Conservation (phyloP, 2,888 invertebrate species). For the Leptinotarsa haldemani region DNA sequence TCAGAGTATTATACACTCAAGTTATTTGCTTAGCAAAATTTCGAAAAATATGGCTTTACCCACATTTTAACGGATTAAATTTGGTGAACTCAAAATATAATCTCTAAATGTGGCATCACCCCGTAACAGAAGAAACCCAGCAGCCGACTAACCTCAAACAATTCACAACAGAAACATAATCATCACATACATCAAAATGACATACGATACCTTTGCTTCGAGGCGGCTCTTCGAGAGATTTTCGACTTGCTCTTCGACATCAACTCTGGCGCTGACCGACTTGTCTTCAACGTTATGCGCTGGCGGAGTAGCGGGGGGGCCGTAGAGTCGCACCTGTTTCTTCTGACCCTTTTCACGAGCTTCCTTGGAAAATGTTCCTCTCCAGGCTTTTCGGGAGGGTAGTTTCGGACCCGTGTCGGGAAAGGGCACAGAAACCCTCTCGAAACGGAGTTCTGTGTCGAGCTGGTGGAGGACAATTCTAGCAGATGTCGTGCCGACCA, state of each 20-base stretch:
- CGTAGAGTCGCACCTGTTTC: slow-evolving; percentile 18
- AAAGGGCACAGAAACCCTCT: slow-evolving; percentile 53
- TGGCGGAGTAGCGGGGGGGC: slow-evolving; percentile 20
- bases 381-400: slow-evolving; percentile 41
- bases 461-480: slow-evolving; percentile 44
- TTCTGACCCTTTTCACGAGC: background rate
- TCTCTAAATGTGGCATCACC: slow-evolving; percentile 13
- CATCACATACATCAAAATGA: slow-evolving; percentile 53
- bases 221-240: slow-evolving; percentile 33
- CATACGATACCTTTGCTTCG: slow-evolving; percentile 57
- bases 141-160: slow-evolving; percentile 29
- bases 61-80: background rate
- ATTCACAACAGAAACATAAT: slow-evolving; percentile 32
- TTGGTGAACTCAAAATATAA: background rate
- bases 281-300: slow-evolving; percentile 28
- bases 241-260: slow-evolving; percentile 58
- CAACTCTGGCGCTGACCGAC: slow-evolving; percentile 48
- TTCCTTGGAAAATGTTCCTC: background rate
- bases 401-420: background rate
- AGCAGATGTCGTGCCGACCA: slow-evolving; percentile 40
- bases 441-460: slow-evolving; percentile 61
- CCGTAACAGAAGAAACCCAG: slow-evolving; percentile 24
- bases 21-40: background rate
- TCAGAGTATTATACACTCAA: background rate
- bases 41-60: background rate